Evolutionary conservation across 2,888 invertebrate genomes (phyloP).

Genomic region (Rosalia funebris): DNA sequence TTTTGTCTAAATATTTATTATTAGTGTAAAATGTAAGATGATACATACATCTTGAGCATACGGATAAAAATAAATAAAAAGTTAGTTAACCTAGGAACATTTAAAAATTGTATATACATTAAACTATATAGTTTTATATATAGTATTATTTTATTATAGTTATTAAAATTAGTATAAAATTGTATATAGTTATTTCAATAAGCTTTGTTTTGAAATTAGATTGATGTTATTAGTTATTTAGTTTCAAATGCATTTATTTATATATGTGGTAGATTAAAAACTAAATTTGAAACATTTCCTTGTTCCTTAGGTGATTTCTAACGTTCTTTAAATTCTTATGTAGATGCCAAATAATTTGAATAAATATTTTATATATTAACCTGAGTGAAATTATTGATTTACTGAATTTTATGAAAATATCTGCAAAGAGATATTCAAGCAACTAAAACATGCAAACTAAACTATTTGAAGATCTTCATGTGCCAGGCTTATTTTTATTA

Average conservation of each 20-base stretch:
- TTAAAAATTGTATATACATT: constrained; percentile 24
- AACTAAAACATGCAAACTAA: too few relatives aligned
- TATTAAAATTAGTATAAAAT: neutral
- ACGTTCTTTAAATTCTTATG: too few relatives aligned
- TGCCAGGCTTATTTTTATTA: too few relatives aligned
- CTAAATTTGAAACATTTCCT: neutral
- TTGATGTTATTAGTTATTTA: neutral
- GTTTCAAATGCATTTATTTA: neutral
- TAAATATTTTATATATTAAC: neutral
- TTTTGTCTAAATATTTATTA: too few relatives aligned
- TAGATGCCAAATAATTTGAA: neutral
- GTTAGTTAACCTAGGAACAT: too few relatives aligned
- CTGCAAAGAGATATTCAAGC: too few relatives aligned
- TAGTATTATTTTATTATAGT: constrained; percentile 21
- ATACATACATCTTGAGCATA: too few relatives aligned
- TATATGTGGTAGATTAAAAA: neutral
- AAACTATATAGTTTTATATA: constrained; percentile 35
- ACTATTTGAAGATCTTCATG: too few relatives aligned
- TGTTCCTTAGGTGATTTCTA: too few relatives aligned
- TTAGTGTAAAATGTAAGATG: too few relatives aligned
- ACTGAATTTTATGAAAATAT: too few relatives aligned
- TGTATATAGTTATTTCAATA: neutral
- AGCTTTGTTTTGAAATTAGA: neutral
- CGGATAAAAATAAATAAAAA: too few relatives aligned
- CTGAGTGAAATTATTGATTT: neutral